phyloP scores from a whole-genome alignment of 2,888 invertebrate genomes.

The Atethmia centrago region DNA sequence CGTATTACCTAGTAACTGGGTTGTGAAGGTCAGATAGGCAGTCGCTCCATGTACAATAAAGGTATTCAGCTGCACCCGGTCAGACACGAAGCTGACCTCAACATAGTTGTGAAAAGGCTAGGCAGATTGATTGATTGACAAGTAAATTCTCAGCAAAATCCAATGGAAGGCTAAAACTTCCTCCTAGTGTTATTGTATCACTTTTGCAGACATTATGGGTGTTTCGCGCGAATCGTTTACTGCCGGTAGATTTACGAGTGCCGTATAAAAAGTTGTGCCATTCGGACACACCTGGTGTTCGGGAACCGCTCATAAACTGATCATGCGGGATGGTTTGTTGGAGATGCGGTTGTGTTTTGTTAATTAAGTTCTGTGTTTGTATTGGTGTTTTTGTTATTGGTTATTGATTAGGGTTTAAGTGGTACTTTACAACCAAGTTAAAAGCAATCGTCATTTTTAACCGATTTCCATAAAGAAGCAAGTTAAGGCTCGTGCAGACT shows the following conservation, averaged over 20 bases:
- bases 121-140: too few relatives aligned
- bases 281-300: constrained; percentile 72
- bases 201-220: constrained; percentile 67
- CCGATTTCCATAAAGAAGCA: too few relatives aligned
- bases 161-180: constrained; percentile 53
- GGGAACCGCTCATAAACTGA: constrained; percentile 64
- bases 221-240: constrained; percentile 68
- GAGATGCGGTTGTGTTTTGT: constrained; percentile 40
- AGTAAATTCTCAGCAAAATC: constrained; percentile 49
- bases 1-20: too few relatives aligned
- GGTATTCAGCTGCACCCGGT: too few relatives aligned
- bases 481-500: too few relatives aligned
- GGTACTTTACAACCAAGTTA: neutral
- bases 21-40: too few relatives aligned
- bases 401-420: constrained; percentile 8
- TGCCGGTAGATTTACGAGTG: constrained; percentile 73
- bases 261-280: constrained; percentile 74
- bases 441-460: neutral
- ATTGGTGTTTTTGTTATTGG: constrained; percentile 12
- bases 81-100: too few relatives aligned
- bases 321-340: constrained; percentile 39
- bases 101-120: too few relatives aligned
- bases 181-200: constrained; percentile 64
- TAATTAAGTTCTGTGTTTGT: constrained; percentile 42
- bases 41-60: too few relatives aligned